Evolutionary conservation across 2,113 vertebrate genomes (phyloP), one percentile per base, ranked within the genome.

Genomic region (Menidia beryllina): DNA sequence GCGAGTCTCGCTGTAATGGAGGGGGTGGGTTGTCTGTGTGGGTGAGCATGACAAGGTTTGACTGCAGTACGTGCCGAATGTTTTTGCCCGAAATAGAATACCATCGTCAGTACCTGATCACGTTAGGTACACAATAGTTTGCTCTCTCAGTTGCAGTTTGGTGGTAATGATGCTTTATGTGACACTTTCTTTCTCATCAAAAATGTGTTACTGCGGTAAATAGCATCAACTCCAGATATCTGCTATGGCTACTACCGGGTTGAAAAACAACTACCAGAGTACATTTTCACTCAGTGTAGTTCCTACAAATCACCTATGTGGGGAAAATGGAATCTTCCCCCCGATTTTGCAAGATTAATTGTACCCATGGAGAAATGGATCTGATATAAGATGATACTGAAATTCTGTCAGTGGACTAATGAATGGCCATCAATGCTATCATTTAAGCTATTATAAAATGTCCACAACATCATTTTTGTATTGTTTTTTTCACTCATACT

Each of bases 81-180:
- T 47, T 52, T 53, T 38, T 34, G n/a, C 17, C 49, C 23, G 25
- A 26, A 47, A 65, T 57, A 45, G 41, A 27, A 14, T 7, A 8
- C 13, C 2, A 7, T n/a, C 21, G 36, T 58, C 34, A 54, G 54
- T n/a, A 12, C 8, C 15, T 54, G 15, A 47, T 36, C 1, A 27
- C 47, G 13, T 66, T 41, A 24, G 30, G 59, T 54, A 54, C 24
- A 73, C 58, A 47, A 11, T 15, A 53, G 50, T 20, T 47, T 43
- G 2, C 36, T 43, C 3, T 21, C 41, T 25, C 15, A 34, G n/a
- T 27, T 61, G 26, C 52, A 15, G 10, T 12, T 62, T 23, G 17
- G 20, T 34, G 14, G 30, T 59, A 43, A 41, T 66, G 20, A 65
- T 36, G 25, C 17, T 19, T 59, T 7, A 15, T 26, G 15, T 45